phyloP scores from a whole-genome alignment of 2,113 vertebrate genomes.

The Salvator merianae region DNA sequence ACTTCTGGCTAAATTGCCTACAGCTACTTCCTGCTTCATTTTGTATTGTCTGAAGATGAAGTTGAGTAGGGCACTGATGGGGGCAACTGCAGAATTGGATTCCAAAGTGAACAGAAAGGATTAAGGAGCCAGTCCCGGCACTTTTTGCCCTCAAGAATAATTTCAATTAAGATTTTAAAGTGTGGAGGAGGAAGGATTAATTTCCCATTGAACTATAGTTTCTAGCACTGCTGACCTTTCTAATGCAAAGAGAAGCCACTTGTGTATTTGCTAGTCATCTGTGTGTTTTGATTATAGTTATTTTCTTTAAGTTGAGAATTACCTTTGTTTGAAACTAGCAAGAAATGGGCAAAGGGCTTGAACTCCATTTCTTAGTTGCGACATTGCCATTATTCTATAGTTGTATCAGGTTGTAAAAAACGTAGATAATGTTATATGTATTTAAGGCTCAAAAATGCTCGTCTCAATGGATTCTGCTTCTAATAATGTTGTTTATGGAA shows the following conservation, averaged over 20 bases:
- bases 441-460: background rate
- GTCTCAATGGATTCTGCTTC: background rate
- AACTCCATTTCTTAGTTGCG: conserved; percentile 8
- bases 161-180: background rate
- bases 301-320: conserved; percentile 27
- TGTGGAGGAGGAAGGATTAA: background rate
- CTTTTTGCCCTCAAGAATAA: background rate
- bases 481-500: background rate
- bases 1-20: background rate
- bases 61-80: background rate
- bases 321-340: conserved; percentile 13
- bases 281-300: conserved; percentile 13
- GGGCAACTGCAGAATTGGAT: background rate
- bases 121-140: background rate
- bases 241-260: conserved; percentile 8
- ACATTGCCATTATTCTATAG: conserved; percentile 10
- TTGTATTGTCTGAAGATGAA: background rate
- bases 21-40: background rate
- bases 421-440: background rate
- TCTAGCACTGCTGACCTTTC: conserved; percentile 17
- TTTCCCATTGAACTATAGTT: background rate
- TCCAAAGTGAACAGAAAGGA: background rate
- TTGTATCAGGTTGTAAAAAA: background rate
- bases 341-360: conserved; percentile 9
- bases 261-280: background rate